Evolutionary conservation across 1,140 invertebrate species (phyloP).

Genomic region (Thereuonema tuberculata): DNA sequence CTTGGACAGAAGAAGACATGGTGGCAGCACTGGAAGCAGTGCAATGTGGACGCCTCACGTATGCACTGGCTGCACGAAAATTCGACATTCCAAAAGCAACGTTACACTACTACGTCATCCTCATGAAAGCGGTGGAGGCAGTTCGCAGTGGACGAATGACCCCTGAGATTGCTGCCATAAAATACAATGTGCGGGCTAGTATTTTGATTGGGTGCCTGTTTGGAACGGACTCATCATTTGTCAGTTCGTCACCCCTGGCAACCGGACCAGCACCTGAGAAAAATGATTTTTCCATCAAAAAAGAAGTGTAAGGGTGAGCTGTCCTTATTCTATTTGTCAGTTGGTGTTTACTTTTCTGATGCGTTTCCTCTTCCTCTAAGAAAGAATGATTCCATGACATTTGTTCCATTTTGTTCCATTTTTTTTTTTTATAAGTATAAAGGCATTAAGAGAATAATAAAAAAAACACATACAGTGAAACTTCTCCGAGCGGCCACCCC

Average conservation of each 20-base stretch:
- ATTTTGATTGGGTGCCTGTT: constrained; percentile 7
- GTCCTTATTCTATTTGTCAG: no score
- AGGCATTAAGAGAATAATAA: no score
- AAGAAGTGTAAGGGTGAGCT: no score
- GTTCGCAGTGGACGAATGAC: constrained; percentile 12
- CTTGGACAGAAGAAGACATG: constrained; percentile 14
- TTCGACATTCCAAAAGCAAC: constrained; percentile 13
- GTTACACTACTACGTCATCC: constrained; percentile 11
- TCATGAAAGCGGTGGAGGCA: constrained; percentile 13
- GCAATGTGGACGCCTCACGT: constrained; percentile 10
- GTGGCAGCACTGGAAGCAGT: constrained; percentile 10
- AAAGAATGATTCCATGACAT: no score
- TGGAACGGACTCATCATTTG: not conserved
- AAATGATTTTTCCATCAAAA: not conserved
- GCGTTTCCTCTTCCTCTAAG: no score
- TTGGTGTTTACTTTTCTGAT: no score
- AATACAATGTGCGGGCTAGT: constrained; percentile 10
- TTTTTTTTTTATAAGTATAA: no score
- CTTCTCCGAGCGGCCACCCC: no score
- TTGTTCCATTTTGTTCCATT: no score
- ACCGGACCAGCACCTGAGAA: not conserved
- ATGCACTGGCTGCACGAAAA: constrained; percentile 10
- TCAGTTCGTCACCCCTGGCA: not conserved
- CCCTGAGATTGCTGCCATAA: constrained; percentile 11
- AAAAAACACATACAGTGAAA: no score